Base-by-base conservation (phyloP, 2,113 vertebrate species). In the Rhea americana region DNA sequence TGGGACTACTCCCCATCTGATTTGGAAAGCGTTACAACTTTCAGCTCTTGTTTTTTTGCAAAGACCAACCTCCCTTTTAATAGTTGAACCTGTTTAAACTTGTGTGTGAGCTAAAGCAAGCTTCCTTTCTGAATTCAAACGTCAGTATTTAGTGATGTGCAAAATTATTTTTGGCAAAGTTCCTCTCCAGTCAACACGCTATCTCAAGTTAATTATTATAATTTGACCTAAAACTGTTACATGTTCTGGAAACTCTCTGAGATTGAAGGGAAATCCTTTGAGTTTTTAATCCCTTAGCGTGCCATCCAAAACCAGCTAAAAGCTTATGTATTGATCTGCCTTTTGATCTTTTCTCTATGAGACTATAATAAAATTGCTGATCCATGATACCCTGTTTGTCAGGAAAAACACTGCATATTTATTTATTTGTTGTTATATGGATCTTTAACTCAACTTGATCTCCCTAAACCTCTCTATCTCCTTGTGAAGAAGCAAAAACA, bases 141-240 rank as follows among this genome's bases (percentile, higher is more conserved):
- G 1, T 73, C 86, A 80, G 93, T 89, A 90, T 94, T 85, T 85
- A 90, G 91, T 50, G 93, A 91, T 92, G 94, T 92, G 75, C 90
- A 94, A 89, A 95, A 94, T 85, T 80, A 48, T 43, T 93, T 90
- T 87, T 96, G 95, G 95, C 93, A 68, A 85, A 72, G 59, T 76
- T 94, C 81, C 82, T 91, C 83, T 87, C 89, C 48, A 93, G 78
- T 94, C 93, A 95, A 95, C 56, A 15, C 1, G 18, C 72, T 93
- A 87, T 93, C 90, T 92, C 88, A 81, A 85, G 81, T 84, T 94
- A 96, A 97, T 94, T 87, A 90, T 95, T 93, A 94, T 90, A 97
- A 95, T 96, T 93, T 93, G 66, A 73, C 91, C 80, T 93, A 93
- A 94, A 95, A 91, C 58, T 89, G 73, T 93, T 96, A 90, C 89